phyloP scores from a whole-genome alignment of 1,140 invertebrate genomes.

The Tribolium madens region DNA sequence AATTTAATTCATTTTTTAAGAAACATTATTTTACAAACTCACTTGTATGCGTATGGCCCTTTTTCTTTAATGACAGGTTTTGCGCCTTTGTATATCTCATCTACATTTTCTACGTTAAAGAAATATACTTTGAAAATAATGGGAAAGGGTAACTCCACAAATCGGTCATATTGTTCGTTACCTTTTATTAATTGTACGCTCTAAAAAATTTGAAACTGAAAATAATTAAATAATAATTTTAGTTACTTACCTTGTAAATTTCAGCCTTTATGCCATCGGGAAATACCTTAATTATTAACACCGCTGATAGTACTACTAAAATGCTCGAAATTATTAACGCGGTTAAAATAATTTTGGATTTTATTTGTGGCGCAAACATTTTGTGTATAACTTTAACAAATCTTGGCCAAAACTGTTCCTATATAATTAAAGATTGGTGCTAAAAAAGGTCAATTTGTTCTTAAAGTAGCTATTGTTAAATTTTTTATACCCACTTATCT shows the following conservation, averaged over 20 bases:
- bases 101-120: conserved; percentile 87
- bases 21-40: neutral
- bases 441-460: too few relatives aligned
- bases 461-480: too few relatives aligned
- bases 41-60: conserved; percentile 64
- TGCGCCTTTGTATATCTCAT: conserved; percentile 77
- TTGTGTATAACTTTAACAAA: too few relatives aligned
- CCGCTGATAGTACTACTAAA: too few relatives aligned
- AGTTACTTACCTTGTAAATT: conserved; percentile 3
- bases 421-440: too few relatives aligned
- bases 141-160: conserved; percentile 77
- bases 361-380: too few relatives aligned
- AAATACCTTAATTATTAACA: too few relatives aligned
- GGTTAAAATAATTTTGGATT: too few relatives aligned
- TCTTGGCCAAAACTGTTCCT: too few relatives aligned
- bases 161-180: conserved; percentile 75
- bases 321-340: too few relatives aligned
- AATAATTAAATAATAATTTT: neutral
- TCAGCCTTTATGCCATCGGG: neutral
- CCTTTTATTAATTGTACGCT: conserved; percentile 72
- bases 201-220: conserved; percentile 47
- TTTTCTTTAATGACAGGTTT: conserved; percentile 66
- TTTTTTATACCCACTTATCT: too few relatives aligned
- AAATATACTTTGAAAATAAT: conserved; percentile 85
- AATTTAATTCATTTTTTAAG: neutral